phyloP scores from a whole-genome alignment of 2,113 vertebrate species.

The Tetrax tetrax region DNA sequence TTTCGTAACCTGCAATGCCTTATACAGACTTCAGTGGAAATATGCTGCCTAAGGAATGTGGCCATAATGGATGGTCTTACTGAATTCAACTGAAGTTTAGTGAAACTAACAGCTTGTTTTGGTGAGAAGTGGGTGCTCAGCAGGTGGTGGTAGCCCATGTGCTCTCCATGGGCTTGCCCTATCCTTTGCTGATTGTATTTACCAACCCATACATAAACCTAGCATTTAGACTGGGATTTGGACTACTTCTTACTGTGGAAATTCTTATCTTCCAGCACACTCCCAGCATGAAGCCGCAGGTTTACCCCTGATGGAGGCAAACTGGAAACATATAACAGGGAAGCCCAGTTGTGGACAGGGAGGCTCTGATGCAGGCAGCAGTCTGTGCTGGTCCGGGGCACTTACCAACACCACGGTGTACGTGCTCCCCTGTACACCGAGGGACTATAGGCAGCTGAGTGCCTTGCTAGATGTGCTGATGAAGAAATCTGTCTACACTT shows the following conservation, averaged over 20 bases:
- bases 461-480: background rate
- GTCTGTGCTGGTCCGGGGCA: background rate
- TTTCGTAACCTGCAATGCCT: background rate
- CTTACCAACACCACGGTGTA: rapidly evolving
- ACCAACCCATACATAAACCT: background rate
- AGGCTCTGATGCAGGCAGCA: background rate
- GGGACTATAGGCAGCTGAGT: background rate
- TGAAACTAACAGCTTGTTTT: background rate
- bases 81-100: background rate
- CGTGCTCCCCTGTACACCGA: rapidly evolving
- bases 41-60: background rate
- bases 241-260: background rate
- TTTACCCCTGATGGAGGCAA: rapidly evolving
- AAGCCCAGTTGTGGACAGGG: rapidly evolving
- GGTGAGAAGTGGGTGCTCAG: background rate
- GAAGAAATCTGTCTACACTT: background rate
- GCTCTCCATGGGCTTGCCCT: background rate
- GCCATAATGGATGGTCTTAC: background rate
- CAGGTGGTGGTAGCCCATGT: background rate
- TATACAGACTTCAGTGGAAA: background rate
- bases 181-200: background rate
- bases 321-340: background rate
- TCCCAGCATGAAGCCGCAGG: background rate
- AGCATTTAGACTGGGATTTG: background rate
- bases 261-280: background rate